phyloP scores from a whole-genome alignment of 2,888 invertebrate species.

The Ophion ventricosus region DNA sequence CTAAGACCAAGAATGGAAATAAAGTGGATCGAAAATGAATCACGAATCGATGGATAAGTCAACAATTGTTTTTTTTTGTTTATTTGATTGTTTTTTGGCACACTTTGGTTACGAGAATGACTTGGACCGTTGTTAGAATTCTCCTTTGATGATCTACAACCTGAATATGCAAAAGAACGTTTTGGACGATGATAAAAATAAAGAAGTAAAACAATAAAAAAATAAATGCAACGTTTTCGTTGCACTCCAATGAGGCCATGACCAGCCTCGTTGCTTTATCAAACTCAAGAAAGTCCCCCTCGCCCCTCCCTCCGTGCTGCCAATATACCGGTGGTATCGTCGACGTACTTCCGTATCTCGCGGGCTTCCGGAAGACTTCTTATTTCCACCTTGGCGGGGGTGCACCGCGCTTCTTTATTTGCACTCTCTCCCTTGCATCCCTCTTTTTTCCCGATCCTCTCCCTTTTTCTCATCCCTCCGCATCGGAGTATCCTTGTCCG shows the following conservation, averaged over 20 bases:
- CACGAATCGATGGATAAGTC: no score
- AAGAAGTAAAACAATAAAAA: no score
- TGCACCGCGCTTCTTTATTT: conserved; percentile 9
- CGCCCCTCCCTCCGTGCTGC: conserved; percentile 24
- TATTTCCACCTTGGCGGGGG: conserved; percentile 23
- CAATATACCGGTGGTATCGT: conserved; percentile 52
- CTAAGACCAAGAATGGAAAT: no score
- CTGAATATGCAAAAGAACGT: no score
- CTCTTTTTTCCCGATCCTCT: conserved; percentile 3
- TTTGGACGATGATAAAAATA: no score
- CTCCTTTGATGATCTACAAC: no score
- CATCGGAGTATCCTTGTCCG: conserved; percentile 10
- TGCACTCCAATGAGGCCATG: no score
- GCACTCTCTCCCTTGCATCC: neutral
- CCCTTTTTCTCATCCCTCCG: neutral
- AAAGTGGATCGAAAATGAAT: no score
- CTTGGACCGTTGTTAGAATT: no score
- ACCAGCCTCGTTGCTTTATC: neutral
- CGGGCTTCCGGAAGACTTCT: conserved; percentile 50
- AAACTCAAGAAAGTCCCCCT: conserved; percentile 55
- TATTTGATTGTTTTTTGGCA: no score
- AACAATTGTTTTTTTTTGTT: neutral
- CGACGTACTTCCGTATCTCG: conserved; percentile 68
- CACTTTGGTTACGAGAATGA: no score
- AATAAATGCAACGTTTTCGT: no score